Evolutionary conservation across 2,888 invertebrate genomes (phyloP), one percentile per base, ranked within the genome.

Genomic region (Thymelicus acteon): DNA sequence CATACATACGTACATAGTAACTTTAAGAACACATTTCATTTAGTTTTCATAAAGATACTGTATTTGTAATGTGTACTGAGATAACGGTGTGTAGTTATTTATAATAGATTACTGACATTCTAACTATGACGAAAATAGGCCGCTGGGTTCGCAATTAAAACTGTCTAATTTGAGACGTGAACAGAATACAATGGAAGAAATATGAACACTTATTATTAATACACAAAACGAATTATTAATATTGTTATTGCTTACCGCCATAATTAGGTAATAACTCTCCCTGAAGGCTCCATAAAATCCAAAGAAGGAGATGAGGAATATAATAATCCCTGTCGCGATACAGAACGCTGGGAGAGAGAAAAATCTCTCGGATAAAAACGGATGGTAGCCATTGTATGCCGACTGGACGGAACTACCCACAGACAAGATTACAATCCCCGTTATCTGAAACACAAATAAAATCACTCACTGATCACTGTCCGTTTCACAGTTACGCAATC

Each of bases 241-340:
- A 44, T 31, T 31, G 31, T 10, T 54, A 74, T 24, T 54, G 93
- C 95, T 95, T 91, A 97, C 97, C 83, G 96, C 96, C 84, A 97
- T 94, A 54, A 96, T 96, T 95, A 98, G 95, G 82, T 96, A 95
- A 84, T 97, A 96, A 88, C 96, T 97, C 86, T 98, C 97, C 82
- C 95, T 96, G 77, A 96, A 95, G 0, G 98, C 98, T 58, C 98
- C 98, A 90, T 97, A 98, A 90, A 98, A 98, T 72, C 98, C 98
- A 80, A 97, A 96, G 87, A 97, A 97, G 0, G 97, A 96, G 63
- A 98, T 96, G 75, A 97, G 85, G 85, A 98, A 96, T 79, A 97
- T 95, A 76, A 97, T 94, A 88, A 82, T 85, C 12, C 97, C 97
- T 40, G 97, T 95, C 2, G 96, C 95, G 74, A 97, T 96, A 66